Evolutionary conservation across 1,140 invertebrate species (phyloP).

Genomic region (Centruroides sculpturatus): DNA sequence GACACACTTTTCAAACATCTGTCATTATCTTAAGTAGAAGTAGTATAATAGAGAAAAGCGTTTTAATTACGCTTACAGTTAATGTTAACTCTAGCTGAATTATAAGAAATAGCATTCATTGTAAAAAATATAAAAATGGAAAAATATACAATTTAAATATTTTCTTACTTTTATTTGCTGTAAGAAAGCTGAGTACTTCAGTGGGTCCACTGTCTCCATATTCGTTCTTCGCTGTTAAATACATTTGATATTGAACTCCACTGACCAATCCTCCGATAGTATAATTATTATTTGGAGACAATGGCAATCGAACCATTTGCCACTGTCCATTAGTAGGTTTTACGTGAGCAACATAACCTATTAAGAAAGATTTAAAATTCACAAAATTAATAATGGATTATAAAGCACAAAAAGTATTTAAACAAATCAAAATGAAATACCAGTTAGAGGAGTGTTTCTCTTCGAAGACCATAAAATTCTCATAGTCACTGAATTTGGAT

Average conservation of each 20-base stretch:
- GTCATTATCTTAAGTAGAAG: no score
- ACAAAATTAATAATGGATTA: no score
- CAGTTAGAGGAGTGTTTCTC: no score
- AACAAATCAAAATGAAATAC: background rate
- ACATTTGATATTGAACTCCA: constrained; percentile 9
- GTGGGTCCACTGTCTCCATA: constrained; percentile 13
- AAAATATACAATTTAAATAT: no score
- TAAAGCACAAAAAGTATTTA: background rate
- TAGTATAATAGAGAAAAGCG: no score
- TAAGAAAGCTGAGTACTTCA: constrained; percentile 7
- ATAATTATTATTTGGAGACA: background rate
- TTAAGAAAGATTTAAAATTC: no score
- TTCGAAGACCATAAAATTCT: no score
- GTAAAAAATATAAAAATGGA: no score
- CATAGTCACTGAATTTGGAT: background rate
- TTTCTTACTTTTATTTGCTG: constrained; percentile 9
- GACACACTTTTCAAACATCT: no score
- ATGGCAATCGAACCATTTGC: constrained; percentile 6
- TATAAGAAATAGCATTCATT: no score
- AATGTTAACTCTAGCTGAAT: no score
- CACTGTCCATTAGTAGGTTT: constrained; percentile 7
- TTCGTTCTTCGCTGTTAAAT: constrained; percentile 9
- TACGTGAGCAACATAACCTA: constrained; percentile 10
- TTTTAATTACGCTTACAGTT: no score
- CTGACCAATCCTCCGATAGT: constrained; percentile 7